Evolutionary conservation across 2,113 vertebrate genomes (phyloP).

Genomic region (Geothlypis trichas): DNA sequence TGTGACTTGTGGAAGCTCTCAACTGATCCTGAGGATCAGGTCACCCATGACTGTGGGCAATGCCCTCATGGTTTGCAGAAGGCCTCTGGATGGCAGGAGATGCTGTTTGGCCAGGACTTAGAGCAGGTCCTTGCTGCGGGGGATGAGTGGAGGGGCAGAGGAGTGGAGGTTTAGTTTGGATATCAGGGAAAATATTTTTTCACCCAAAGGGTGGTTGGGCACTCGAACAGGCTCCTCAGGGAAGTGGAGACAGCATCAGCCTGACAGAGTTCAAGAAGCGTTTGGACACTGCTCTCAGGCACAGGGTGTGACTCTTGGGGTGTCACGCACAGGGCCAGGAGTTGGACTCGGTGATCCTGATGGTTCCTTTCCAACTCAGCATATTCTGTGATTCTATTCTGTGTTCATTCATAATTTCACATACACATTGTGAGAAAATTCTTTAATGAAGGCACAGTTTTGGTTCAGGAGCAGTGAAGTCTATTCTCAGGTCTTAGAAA

Average conservation of each 20-base stretch:
- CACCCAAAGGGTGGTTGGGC: not conserved
- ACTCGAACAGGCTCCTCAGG: not conserved
- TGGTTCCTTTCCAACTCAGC: not conserved
- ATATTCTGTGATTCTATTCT: not conserved
- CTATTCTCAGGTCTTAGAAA: not conserved
- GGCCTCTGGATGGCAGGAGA: constrained; percentile 26
- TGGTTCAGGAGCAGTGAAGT: not conserved
- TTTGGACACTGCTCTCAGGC: not conserved
- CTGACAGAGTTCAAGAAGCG: not conserved
- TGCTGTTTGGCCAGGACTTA: not conserved
- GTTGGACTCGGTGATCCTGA: rapidly evolving
- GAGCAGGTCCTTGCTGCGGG: not conserved
- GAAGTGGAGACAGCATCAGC: too few relatives aligned
- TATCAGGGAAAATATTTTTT: not conserved
- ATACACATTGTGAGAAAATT: not conserved
- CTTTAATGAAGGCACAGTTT: not conserved
- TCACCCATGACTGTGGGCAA: rapidly evolving
- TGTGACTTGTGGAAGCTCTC: not conserved
- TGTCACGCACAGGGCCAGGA: not conserved
- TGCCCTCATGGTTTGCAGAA: not conserved
- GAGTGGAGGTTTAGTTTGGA: not conserved
- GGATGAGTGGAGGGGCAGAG: not conserved
- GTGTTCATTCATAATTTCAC: not conserved
- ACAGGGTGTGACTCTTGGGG: not conserved
- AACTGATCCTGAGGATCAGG: not conserved